These are phyloP conservation scores for Sylvia atricapilla DNA, from an alignment of 2,113 vertebrate species.

Conservation along the genomic window DNA sequence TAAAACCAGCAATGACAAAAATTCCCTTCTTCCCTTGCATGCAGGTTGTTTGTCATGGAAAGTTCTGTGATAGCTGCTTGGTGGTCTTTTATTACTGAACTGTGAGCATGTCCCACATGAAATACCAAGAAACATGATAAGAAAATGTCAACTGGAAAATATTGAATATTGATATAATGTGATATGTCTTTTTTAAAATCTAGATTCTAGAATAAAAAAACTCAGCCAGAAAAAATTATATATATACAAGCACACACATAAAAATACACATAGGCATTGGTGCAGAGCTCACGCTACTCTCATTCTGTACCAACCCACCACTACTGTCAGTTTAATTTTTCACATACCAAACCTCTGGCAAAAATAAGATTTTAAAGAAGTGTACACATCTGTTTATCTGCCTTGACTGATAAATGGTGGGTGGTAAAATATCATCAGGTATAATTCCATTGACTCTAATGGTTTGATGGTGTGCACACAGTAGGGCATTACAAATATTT, in stretches of 20 bases:
- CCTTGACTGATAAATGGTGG: background rate
- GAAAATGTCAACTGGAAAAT: background rate
- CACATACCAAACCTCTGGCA: background rate
- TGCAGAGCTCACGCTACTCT: background rate
- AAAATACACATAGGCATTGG: background rate
- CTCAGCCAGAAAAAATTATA: rapidly evolving
- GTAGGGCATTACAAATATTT: background rate
- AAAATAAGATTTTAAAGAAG: background rate
- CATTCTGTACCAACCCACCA: background rate
- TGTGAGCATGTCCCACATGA: rapidly evolving
- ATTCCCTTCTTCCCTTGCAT: background rate
- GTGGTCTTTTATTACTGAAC: background rate
- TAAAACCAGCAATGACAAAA: background rate
- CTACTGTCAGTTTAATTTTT: background rate
- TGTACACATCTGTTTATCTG: background rate
- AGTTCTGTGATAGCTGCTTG: background rate
- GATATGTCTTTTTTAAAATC: background rate
- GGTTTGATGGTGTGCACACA: background rate
- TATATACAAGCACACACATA: rapidly evolving
- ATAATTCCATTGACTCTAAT: background rate
- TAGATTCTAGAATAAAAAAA: background rate
- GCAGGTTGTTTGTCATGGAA: background rate
- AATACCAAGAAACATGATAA: background rate
- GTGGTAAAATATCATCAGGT: background rate
- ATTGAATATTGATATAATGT: background rate